Conservation (phyloP, 1,140 invertebrate genomes). For the Ceratosolen fusciceps region DNA sequence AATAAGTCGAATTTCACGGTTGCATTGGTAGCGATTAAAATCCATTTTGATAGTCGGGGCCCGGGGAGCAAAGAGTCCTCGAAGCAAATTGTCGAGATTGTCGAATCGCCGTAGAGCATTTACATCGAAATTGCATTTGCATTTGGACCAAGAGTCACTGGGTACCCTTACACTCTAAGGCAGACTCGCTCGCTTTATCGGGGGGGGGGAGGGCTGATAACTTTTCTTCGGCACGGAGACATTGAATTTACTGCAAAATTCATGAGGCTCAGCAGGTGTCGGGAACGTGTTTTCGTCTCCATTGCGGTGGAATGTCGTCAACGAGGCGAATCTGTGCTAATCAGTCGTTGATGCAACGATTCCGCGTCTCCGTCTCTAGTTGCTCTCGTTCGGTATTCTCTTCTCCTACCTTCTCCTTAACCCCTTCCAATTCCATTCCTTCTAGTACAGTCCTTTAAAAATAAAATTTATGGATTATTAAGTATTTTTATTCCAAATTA, state of each 20-base stretch:
- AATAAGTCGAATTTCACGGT: not conserved
- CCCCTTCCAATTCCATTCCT: too few species aligned
- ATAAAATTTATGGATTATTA: too few species aligned
- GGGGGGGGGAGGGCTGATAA: constrained; percentile 15
- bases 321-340: too few species aligned
- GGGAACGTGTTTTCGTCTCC: not conserved
- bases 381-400: not conserved
- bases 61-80: not conserved
- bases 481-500: too few species aligned
- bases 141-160: not conserved
- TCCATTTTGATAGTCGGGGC: not conserved
- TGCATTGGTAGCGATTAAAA: constrained; percentile 2
- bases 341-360: not conserved
- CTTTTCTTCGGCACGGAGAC: not conserved
- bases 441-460: too few species aligned
- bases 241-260: constrained; percentile 16
- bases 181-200: not conserved
- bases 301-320: not conserved
- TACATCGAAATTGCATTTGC: constrained; percentile 44
- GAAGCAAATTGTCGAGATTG: not conserved
- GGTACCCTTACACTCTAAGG: constrained; percentile 11
- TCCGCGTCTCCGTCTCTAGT: not conserved
- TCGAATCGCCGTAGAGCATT: constrained; percentile 1
- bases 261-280: not conserved
- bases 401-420: too few species aligned